Base-by-base conservation (phyloP, 2,113 vertebrate genomes). In the Nesoenas mayeri region DNA sequence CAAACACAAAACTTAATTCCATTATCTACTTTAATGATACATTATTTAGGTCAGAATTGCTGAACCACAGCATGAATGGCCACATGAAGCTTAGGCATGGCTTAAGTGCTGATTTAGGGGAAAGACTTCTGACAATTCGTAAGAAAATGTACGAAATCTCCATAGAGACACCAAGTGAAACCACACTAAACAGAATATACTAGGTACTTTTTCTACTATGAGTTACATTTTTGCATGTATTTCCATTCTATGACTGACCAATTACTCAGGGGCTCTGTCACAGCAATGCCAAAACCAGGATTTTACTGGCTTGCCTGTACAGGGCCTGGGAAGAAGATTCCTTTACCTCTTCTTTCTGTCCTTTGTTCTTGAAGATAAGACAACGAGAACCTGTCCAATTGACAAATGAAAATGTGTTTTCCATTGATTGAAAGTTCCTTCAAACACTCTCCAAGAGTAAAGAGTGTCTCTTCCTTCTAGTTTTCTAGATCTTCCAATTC, bases 171-270 rank as follows among this genome's bases (percentile, higher is more conserved):
- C 38, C n/a, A 72, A 18, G n/a, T 60, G 29, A 71, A 74, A 60
- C 15, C 51, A 50, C 40, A 51, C n/a, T 10, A 4, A 0, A 36
- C 0, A 40, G 47, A 77, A 32, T 18, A 54, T 3, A 50, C 20
- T 0, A 16, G 31, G 36, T 22, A 10, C 24, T 50, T 50, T 25
- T 60, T 22, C 51, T 34, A 40, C 54, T 19, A 26, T 31, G 48
- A 60, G 14, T 24, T 32, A 36, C 21, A 40, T 82, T 75, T 88
- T 42, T 38, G n/a, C 65, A 71, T 8, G 4, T 4, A 56, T 71
- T 90, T 51, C 61, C 36, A 32, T n/a, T 50, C 48, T 54, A n/a
- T 51, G 48, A 24, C 12, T 65, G 67, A 38, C 34, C 21, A 21
- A 2, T n/a, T 50, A 14, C 25, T 34, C 34, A 16, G 19, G 21